phyloP scores from a whole-genome alignment of 2,113 vertebrate species.

The Austrofundulus limnaeus region DNA sequence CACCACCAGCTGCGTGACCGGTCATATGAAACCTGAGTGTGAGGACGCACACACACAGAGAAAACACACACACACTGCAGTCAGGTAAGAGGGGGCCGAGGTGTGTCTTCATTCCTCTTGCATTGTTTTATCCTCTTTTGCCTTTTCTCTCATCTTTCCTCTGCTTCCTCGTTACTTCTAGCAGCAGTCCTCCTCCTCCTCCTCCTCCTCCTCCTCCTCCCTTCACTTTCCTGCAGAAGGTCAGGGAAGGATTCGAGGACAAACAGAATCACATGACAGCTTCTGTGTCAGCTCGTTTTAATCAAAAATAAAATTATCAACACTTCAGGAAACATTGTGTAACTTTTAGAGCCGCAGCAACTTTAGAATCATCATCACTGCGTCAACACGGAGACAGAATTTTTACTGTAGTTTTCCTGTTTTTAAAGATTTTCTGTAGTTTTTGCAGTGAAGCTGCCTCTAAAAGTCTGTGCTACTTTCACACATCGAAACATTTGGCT shows the following conservation, averaged over 20 bases:
- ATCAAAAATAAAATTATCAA: constrained; percentile 3
- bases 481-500: no score
- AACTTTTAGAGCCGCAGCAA: background rate
- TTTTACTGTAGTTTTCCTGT: no score
- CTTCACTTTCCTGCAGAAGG: constrained; percentile 43
- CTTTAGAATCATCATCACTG: background rate
- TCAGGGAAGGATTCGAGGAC: constrained; percentile 59
- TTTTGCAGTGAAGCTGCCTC: no score
- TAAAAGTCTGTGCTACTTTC: no score
- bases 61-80: background rate
- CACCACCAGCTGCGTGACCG: constrained; percentile 12
- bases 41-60: background rate
- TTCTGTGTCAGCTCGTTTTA: constrained; percentile 25
- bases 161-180: constrained; percentile 1
- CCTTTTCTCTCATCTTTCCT: constrained; percentile 18
- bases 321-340: background rate
- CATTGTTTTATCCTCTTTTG: constrained; percentile 16
- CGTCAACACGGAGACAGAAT: no score
- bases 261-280: constrained; percentile 52
- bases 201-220: background rate
- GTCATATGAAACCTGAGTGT: constrained; percentile 27
- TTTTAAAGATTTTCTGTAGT: no score
- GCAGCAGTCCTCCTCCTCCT: background rate
- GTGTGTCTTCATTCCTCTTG: constrained; percentile 42
- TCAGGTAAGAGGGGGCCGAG: background rate